These are phyloP conservation scores for Tachysurus vachellii DNA, from an alignment of 2,113 vertebrate genomes.

Conservation along the genomic window DNA sequence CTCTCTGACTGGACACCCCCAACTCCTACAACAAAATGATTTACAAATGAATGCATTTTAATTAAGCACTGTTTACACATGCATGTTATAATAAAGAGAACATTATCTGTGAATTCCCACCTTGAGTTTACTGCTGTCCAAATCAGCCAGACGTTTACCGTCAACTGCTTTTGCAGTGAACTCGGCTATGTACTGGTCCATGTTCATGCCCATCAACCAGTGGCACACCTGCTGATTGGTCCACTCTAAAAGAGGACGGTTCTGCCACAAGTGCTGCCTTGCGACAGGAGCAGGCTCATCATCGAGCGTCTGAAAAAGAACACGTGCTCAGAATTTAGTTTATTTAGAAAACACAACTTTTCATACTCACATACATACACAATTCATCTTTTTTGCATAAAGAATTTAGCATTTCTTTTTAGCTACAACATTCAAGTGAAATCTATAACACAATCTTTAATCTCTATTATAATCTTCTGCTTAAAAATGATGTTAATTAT, in stretches of 20 bases:
- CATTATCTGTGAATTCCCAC: conserved; percentile 54
- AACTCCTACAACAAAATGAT: conserved; percentile 69
- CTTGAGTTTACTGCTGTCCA: conserved; percentile 85
- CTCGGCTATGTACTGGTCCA: conserved; percentile 79
- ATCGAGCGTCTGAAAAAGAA: conserved; percentile 75
- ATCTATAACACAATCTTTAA: background rate
- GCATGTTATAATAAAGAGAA: too few relatives aligned
- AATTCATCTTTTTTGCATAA: background rate
- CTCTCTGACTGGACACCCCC: conserved; percentile 79
- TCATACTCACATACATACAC: background rate
- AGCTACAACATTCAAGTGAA: background rate
- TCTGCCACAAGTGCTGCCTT: conserved; percentile 82
- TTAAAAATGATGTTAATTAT: too few relatives aligned
- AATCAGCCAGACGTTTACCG: conserved; percentile 77
- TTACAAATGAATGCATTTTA: background rate
- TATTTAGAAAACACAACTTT: background rate
- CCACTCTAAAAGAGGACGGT: conserved; percentile 79
- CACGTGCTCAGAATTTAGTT: background rate
- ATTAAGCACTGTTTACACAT: background rate
- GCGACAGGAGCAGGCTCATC: conserved; percentile 72
- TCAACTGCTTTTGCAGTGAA: conserved; percentile 78
- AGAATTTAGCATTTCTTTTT: background rate
- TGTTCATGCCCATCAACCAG: conserved; percentile 80
- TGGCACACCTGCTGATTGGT: conserved; percentile 83
- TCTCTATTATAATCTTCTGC: too few relatives aligned